Percentiles rank a stretch among this genome's conserved stretches.
Conservation (phyloP, 2,888 invertebrate genomes). For the Eupithecia tripunctaria region DNA sequence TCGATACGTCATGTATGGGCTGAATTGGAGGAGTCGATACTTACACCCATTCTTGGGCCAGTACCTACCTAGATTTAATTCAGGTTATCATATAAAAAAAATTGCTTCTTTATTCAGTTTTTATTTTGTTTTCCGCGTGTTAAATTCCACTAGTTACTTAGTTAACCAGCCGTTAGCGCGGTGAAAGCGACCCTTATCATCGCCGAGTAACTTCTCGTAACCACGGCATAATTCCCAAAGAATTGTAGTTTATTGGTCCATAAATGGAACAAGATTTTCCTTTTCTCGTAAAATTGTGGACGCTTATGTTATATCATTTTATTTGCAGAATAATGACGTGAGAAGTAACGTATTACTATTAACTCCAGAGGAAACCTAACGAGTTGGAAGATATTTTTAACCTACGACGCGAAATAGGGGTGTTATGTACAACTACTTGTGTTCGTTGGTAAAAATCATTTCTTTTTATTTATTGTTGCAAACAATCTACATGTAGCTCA, state of each 20-base stretch:
- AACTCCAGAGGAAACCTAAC: not conserved
- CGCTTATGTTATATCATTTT: conserved; percentile 14
- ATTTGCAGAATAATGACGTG: conserved; percentile 1
- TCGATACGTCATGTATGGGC: no score
- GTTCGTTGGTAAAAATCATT: no score
- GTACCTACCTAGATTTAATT: no score
- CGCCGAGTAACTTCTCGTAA: conserved; percentile 10
- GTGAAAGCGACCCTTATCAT: conserved; percentile 2
- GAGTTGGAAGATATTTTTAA: not conserved
- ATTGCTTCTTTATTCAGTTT: not conserved
- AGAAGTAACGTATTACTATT: not conserved
- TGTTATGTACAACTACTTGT: no score
- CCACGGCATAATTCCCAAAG: conserved; percentile 11
- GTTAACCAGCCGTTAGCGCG: not conserved
- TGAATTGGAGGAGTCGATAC: no score
- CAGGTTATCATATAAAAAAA: no score
- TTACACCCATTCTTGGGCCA: no score
- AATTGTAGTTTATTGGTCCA: conserved; percentile 16
- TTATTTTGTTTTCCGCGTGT: not conserved
- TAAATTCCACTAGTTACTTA: not conserved
- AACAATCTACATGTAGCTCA: no score
- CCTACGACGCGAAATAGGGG: not conserved
- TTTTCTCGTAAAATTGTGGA: conserved; percentile 5
- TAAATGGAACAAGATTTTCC: conserved; percentile 14
- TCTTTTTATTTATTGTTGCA: no score